phyloP scores from a whole-genome alignment of 2,113 vertebrate species.

The Mustelus asterias region DNA sequence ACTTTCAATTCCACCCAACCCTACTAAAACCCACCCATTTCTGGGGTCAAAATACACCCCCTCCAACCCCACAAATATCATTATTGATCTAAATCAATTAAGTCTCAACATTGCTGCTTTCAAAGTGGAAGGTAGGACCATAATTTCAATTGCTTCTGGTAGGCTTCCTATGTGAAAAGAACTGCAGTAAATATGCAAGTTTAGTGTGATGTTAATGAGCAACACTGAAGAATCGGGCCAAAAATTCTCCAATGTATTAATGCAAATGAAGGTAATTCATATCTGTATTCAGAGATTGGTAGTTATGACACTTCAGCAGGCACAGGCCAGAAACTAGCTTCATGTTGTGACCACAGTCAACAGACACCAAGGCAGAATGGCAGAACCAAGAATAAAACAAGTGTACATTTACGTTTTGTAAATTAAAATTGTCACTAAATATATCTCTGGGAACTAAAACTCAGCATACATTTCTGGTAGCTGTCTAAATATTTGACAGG shows the following conservation, averaged over 20 bases:
- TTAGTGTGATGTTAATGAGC: background rate
- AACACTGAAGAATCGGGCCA: background rate
- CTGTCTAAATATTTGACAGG: background rate
- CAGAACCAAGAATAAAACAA: background rate
- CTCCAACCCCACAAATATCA: background rate
- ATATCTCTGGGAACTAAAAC: rapidly evolving
- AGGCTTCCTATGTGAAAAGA: background rate
- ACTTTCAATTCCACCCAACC: background rate
- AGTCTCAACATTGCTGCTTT: background rate
- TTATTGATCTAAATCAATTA: background rate
- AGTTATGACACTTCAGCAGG: background rate
- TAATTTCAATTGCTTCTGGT: background rate
- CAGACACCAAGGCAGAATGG: background rate
- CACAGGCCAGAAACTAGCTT: background rate
- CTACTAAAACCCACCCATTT: background rate
- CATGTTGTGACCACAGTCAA: background rate
- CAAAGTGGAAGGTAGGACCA: background rate
- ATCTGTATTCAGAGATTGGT: background rate
- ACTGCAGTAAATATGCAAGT: background rate
- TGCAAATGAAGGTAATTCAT: background rate
- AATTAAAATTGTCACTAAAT: background rate
- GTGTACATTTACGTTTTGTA: background rate
- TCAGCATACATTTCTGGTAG: background rate
- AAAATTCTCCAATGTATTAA: no score
- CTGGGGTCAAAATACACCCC: background rate